Evolutionary conservation across 2,888 invertebrate species (phyloP).

Genomic region (Hyppa rectilinea): DNA sequence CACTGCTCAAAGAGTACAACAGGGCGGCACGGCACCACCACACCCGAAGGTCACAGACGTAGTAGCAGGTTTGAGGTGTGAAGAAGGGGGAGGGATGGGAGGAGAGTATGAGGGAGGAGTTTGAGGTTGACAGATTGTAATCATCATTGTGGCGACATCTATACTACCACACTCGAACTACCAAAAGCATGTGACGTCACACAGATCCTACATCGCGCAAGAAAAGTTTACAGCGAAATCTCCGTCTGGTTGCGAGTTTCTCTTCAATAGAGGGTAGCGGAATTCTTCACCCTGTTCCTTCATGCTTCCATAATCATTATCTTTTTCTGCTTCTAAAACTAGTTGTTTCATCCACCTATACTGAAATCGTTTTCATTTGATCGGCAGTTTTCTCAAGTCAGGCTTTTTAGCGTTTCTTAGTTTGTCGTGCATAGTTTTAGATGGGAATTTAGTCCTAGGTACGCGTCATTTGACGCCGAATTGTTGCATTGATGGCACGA

Average conservation of each 20-base stretch:
- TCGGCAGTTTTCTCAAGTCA: no score
- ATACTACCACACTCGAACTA: not conserved
- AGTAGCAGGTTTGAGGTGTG: no score
- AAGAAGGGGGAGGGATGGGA: no score
- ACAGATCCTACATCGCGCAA: not conserved
- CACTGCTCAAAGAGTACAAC: constrained; percentile 81
- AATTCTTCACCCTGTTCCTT: not conserved
- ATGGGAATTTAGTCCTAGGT: no score
- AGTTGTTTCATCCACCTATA: not conserved
- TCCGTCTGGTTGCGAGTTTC: no score
- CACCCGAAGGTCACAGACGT: constrained; percentile 9
- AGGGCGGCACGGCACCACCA: constrained; percentile 66
- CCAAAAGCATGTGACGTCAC: not conserved
- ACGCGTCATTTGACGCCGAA: not conserved
- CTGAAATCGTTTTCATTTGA: not conserved
- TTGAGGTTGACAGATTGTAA: not conserved
- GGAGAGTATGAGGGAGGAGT: not conserved
- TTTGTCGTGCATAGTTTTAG: no score
- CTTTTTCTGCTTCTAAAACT: not conserved
- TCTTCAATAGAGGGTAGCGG: not conserved
- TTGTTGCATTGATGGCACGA: not conserved
- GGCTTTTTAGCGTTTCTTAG: not conserved
- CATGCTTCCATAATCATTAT: not conserved
- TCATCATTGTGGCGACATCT: constrained; percentile 8
- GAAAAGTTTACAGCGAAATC: not conserved